Percentiles rank a stretch among this genome's conserved stretches.
Conservation (phyloP, 2,113 vertebrate genomes). For the Pseudorasbora parva region DNA sequence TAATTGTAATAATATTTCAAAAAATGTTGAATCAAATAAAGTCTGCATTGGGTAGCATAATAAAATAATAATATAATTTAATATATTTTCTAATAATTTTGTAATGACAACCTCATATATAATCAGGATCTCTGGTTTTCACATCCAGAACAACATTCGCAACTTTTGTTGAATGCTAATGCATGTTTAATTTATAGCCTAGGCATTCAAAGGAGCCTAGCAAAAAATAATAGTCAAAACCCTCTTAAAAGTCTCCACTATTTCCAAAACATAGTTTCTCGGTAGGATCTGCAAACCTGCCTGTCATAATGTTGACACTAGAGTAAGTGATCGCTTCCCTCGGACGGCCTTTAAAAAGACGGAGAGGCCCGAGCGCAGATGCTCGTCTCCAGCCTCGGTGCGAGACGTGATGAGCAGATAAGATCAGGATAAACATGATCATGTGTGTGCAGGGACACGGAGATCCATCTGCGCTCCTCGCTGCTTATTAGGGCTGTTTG, state of each 20-base stretch:
- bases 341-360: constrained; percentile 65
- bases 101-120: too few relatives aligned
- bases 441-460: constrained; percentile 33
- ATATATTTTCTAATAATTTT: too few relatives aligned
- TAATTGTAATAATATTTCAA: too few relatives aligned
- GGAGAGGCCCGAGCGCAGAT: constrained; percentile 50
- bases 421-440: constrained; percentile 69
- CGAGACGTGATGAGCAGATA: constrained; percentile 56
- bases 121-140: too few relatives aligned
- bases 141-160: too few relatives aligned
- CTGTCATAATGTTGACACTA: constrained; percentile 73
- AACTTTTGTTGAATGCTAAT: too few relatives aligned
- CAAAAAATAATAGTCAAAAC: neutral
- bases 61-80: too few relatives aligned
- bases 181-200: neutral
- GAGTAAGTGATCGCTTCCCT: constrained; percentile 61
- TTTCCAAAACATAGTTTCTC: neutral
- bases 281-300: constrained; percentile 53
- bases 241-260: constrained; percentile 16
- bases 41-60: too few relatives aligned
- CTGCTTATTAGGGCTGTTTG: neutral
- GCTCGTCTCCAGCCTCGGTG: constrained; percentile 13
- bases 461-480: constrained; percentile 1
- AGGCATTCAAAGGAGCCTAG: constrained; percentile 9
- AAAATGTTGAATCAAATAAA: too few relatives aligned